phyloP scores from a whole-genome alignment of 2,888 invertebrate genomes.

The Idaea straminata region DNA sequence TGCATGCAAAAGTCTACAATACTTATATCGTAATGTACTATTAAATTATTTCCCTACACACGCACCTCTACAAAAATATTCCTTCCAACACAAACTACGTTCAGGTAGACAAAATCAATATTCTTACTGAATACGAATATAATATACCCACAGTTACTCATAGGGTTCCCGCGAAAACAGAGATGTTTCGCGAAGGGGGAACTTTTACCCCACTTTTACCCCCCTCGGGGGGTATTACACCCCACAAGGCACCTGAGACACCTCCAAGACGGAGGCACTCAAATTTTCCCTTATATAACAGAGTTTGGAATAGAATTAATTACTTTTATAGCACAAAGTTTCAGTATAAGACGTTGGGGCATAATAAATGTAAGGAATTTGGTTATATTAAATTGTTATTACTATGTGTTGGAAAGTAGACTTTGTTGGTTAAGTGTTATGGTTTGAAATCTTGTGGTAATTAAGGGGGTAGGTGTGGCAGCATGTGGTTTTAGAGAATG shows the following conservation, averaged over 20 bases:
- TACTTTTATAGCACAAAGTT: conserved; percentile 45
- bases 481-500: neutral
- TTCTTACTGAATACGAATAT: neutral
- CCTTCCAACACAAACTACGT: neutral
- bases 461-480: neutral
- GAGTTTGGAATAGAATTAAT: conserved; percentile 37
- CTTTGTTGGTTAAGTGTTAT: neutral
- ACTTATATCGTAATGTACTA: too few relatives aligned
- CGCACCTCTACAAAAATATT: neutral
- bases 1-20: too few relatives aligned
- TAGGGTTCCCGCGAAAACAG: conserved; percentile 49
- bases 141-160: conserved; percentile 35
- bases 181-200: conserved; percentile 34
- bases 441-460: neutral
- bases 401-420: neutral
- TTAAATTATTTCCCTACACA: neutral
- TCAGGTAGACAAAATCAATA: neutral
- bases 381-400: conserved; percentile 5
- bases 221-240: conserved; percentile 10
- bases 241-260: conserved; percentile 50
- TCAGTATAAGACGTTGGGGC: conserved; percentile 31
- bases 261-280: conserved; percentile 53
- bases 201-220: conserved; percentile 7
- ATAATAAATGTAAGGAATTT: conserved; percentile 9
- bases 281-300: conserved; percentile 53